Evolutionary conservation across 2,113 vertebrate species (phyloP).

Genomic region (Scomber japonicus): DNA sequence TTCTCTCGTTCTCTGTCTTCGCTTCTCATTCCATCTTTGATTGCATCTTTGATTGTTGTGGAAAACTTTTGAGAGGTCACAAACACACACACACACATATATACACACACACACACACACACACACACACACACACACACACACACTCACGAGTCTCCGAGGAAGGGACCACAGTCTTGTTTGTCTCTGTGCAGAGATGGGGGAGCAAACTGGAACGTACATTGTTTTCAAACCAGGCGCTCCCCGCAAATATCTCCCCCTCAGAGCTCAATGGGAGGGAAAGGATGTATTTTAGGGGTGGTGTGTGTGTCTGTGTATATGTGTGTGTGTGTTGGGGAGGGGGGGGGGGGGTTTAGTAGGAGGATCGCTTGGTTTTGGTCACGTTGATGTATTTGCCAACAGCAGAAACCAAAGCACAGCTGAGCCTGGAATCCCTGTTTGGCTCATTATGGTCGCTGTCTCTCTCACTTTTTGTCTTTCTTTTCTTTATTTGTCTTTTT

Average conservation of each 20-base stretch:
- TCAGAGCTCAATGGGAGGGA: constrained; percentile 56
- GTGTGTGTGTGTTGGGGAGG: constrained; percentile 20
- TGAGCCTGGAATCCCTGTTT: constrained; percentile 9
- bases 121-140: constrained; percentile 27
- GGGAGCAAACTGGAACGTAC: constrained; percentile 60
- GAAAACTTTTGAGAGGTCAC: constrained; percentile 29
- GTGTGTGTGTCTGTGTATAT: constrained; percentile 31
- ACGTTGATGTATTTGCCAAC: constrained; percentile 41
- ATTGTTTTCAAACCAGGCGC: constrained; percentile 80
- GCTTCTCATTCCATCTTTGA: constrained; percentile 37
- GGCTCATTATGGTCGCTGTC: constrained; percentile 11
- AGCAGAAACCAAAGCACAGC: constrained; percentile 42
- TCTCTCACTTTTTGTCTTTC: neutral
- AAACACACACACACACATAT: constrained; percentile 4
- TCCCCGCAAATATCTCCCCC: constrained; percentile 74
- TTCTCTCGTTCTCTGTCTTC: neutral
- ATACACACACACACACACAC: constrained; percentile 25
- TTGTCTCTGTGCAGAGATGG: constrained; percentile 58
- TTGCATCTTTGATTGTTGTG: constrained; percentile 64
- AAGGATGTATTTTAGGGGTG: constrained; percentile 23
- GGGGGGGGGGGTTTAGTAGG: constrained; percentile 5
- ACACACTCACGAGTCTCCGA: constrained; percentile 28
- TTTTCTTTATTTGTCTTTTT: neutral
- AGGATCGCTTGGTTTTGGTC: constrained; percentile 40
- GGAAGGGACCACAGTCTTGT: constrained; percentile 71